Evolutionary conservation across 2,113 vertebrate species (phyloP).

Genomic region (Tiliqua scincoides): DNA sequence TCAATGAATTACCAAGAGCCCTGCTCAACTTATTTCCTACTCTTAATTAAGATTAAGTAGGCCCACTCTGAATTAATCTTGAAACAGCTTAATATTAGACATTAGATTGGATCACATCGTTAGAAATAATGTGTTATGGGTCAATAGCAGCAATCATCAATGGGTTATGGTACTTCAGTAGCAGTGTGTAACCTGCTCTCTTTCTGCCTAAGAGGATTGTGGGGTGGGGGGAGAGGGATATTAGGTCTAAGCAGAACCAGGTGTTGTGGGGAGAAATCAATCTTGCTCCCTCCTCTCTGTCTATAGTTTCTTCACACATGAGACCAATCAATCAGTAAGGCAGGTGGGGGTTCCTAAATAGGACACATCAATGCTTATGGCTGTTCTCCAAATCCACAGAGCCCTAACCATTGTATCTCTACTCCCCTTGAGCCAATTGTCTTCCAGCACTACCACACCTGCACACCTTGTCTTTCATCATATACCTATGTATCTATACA

Average conservation of each 20-base stretch:
- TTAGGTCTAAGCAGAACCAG: background rate
- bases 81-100: slow-evolving; percentile 52
- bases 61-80: slow-evolving; percentile 46
- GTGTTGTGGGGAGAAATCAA: background rate
- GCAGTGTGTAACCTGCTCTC: slow-evolving; percentile 33
- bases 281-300: too few species aligned
- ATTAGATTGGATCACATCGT: slow-evolving; percentile 47
- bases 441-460: background rate
- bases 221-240: background rate
- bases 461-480: background rate
- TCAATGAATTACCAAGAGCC: slow-evolving; percentile 36
- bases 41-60: slow-evolving; percentile 33
- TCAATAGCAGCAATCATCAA: slow-evolving; percentile 52
- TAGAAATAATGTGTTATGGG: slow-evolving; percentile 63
- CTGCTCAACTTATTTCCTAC: background rate
- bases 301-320: background rate
- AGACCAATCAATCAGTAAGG: too few species aligned
- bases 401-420: background rate
- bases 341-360: background rate
- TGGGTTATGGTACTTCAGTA: slow-evolving; percentile 36
- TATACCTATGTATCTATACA: too few species aligned
- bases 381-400: background rate
- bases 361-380: too few species aligned
- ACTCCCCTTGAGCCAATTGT: background rate
- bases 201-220: background rate